Percentiles rank a stretch among this genome's conserved stretches.
phyloP scores from a whole-genome alignment of 2,797 vertebrate species.

The Thaleichthys pacificus region DNA sequence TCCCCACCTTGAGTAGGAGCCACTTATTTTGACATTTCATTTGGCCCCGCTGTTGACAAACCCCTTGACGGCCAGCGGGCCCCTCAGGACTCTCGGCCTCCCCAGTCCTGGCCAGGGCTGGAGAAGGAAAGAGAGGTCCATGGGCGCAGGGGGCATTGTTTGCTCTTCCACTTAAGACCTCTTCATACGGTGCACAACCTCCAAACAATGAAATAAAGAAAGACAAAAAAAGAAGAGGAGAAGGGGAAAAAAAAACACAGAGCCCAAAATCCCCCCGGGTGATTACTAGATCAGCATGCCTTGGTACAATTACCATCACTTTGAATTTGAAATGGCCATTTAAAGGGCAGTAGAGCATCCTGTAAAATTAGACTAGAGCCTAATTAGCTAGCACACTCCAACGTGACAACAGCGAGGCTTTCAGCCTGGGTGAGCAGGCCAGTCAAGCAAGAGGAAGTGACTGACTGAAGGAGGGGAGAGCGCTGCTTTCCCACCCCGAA shows the following conservation, averaged over 20 bases:
- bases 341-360: conserved; percentile 95
- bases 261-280: conserved; percentile 77
- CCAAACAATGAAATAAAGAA: conserved; percentile 58
- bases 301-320: conserved; percentile 93
- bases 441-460: conserved; percentile 89
- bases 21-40: conserved; percentile 65
- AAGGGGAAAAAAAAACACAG: conserved; percentile 62
- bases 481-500: conserved; percentile 56
- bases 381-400: conserved; percentile 98
- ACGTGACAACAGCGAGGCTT: conserved; percentile 90
- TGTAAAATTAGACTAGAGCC: conserved; percentile 94
- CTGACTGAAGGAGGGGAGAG: conserved; percentile 78
- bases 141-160: conserved; percentile 58
- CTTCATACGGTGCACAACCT: conserved; percentile 69
- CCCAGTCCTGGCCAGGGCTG: conserved; percentile 31
- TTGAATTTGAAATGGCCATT: conserved; percentile 98
- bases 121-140: conserved; percentile 33
- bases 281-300: conserved; percentile 92
- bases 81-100: conserved; percentile 30
- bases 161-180: conserved; percentile 71
- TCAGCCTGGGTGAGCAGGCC: conserved; percentile 91
- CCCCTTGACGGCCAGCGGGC: conserved; percentile 13
- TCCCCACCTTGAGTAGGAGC: conserved; percentile 29
- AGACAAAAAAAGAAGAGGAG: conserved; percentile 41
- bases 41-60: conserved; percentile 49